Conservation (phyloP, 2,888 invertebrate species). For the Strigamia transsilvanica region DNA sequence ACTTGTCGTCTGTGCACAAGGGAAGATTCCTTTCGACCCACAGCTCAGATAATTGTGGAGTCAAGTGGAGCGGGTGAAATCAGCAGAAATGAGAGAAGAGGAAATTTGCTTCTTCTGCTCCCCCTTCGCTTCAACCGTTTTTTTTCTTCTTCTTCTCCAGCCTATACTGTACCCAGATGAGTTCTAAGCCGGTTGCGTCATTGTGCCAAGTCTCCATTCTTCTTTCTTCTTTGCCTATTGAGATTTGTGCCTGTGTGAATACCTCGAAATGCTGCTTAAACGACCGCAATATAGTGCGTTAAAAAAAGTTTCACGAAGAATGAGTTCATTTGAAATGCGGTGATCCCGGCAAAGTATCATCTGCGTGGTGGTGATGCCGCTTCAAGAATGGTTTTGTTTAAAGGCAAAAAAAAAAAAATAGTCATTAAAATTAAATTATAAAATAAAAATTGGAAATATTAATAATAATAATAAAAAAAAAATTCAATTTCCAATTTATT, state of each 20-base stretch:
- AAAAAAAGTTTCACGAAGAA: conserved; percentile 3
- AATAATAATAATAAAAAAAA: too few relatives aligned
- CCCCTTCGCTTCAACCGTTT: neutral
- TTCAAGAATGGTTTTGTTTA: too few relatives aligned
- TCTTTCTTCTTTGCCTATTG: conserved; percentile 46
- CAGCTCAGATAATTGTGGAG: conserved; percentile 45
- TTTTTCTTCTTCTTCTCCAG: neutral
- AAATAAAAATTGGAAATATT: too few relatives aligned
- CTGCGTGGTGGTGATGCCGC: too few relatives aligned
- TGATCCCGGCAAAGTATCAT: too few relatives aligned
- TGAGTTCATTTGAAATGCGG: neutral
- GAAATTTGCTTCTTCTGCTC: conserved; percentile 36
- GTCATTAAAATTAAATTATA: too few relatives aligned
- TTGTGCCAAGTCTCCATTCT: conserved; percentile 42
- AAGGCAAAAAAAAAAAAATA: too few relatives aligned
- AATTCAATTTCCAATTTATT: too few relatives aligned
- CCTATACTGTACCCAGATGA: conserved; percentile 31
- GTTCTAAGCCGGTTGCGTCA: conserved; percentile 47
- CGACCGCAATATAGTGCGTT: conserved; percentile 31
- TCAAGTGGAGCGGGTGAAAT: conserved; percentile 46
- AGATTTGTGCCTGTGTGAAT: conserved; percentile 40
- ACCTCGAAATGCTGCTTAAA: conserved; percentile 35
- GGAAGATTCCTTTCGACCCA: conserved; percentile 34
- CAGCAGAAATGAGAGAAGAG: conserved; percentile 48
- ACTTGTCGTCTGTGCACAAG: conserved; percentile 34